Percentiles rank a stretch among this genome's conserved stretches.
These are phyloP conservation scores for Drosophila monieri DNA, from an alignment of 2,888 invertebrate genomes.

Conservation along the genomic window DNA sequence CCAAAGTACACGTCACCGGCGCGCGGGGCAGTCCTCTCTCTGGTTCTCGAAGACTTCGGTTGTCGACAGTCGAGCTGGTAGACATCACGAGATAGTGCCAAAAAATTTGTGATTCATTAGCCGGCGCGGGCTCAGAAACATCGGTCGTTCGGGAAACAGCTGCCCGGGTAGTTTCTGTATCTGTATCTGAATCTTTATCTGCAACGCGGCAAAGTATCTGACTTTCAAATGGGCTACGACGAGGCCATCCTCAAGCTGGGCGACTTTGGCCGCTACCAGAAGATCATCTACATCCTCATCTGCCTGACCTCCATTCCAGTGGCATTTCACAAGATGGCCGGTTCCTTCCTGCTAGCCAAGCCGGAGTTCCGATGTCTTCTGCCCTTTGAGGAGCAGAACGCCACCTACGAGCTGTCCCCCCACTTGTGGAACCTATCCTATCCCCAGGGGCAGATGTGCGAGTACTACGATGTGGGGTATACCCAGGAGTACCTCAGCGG, in stretches of 20 bases:
- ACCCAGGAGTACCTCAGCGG: constrained; percentile 77
- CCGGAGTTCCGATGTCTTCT: constrained; percentile 87
- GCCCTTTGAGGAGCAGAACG: constrained; percentile 85
- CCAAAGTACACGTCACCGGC: constrained; percentile 53
- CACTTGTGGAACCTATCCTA: constrained; percentile 85
- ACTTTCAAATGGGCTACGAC: constrained; percentile 88
- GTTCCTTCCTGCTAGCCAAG: constrained; percentile 89
- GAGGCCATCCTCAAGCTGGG: constrained; percentile 88
- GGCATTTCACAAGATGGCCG: constrained; percentile 90
- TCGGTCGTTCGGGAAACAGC: constrained; percentile 9
- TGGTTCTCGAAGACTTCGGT: background rate
- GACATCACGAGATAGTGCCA: constrained; percentile 44
- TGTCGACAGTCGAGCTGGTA: constrained; percentile 5
- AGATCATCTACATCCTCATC: constrained; percentile 87
- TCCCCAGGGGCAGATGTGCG: constrained; percentile 86
- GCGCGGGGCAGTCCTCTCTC: constrained; percentile 6
- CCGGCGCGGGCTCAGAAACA: constrained; percentile 17
- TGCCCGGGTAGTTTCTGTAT: constrained; percentile 11
- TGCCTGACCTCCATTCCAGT: constrained; percentile 89
- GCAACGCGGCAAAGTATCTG: constrained; percentile 5
- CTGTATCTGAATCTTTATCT: background rate
- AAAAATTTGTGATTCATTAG: constrained; percentile 34
- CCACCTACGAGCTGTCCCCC: constrained; percentile 82
- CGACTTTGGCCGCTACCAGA: constrained; percentile 89
- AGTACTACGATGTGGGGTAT: constrained; percentile 84